Base-by-base conservation (phyloP, 2,797 vertebrate species). In the Periophthalmus magnuspinnatus region DNA sequence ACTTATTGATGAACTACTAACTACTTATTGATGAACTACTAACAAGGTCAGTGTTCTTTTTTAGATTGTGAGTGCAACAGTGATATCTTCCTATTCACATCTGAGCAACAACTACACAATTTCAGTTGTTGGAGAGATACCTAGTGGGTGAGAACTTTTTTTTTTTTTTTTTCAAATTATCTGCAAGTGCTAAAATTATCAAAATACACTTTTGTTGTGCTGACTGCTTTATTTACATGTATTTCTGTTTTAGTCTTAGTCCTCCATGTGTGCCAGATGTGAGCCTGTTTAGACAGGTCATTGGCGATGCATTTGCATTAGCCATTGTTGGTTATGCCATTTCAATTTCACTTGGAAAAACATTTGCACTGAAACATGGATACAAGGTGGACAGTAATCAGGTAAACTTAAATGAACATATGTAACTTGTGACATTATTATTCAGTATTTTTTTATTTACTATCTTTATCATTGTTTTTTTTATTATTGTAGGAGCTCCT, bases 381-480 rank as follows among this genome's bases (percentile, higher is more conserved):
- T 99, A 99, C 91, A 96, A 95, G 67, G 95, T 99, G 83, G 96
- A 99, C 81, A 98, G 95, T 87, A 99, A 97, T 88, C 97, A 99
- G 95, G 93, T 94, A 63, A 84, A 67, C 36, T 22, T 50, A 9
- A 59, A 21, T n/a, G 65, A 65, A 45, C 2, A 50, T 6, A 45
- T 63, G 2, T 5, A 55, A 0, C 6, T 6, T n/a, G 41, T 45
- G 22, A 3, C 7, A 22, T 11, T 71, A 38, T 34, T 38, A 10
- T 24, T 13, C 13, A 17, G 13, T 60, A 32, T 21, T 17, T 8
- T 14, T 36, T 7, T 3, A 56, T 8, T 38, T 11, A 57, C 0
- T 74, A 2, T n/a, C 5, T 28, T 0, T 68, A 60, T 17, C 0
- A 19, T 13, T 59, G 5, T 13, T 21, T 22, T 36, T n/a, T 22